Percentiles rank a stretch among this genome's conserved stretches.
phyloP scores from a whole-genome alignment of 2,113 vertebrate species.

The Enhydra lutris region DNA sequence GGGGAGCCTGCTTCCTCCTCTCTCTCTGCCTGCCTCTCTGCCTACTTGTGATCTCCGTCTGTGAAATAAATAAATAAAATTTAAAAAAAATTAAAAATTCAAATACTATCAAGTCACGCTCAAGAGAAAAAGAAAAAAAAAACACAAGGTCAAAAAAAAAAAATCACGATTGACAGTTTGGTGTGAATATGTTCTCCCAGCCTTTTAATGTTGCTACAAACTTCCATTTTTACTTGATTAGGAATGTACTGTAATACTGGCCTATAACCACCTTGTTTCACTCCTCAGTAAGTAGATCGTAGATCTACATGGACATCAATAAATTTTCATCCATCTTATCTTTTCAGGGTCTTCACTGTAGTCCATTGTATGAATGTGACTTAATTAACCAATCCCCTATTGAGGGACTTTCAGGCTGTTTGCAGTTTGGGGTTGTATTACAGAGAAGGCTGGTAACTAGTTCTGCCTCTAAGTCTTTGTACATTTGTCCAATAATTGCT shows the following conservation, averaged over 20 bases:
- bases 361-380: neutral
- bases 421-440: neutral
- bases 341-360: neutral
- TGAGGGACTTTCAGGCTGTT: neutral
- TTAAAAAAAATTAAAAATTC: neutral
- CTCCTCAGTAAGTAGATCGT: neutral
- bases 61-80: too few relatives aligned
- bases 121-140: neutral
- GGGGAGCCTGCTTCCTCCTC: too few relatives aligned
- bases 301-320: neutral
- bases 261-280: neutral
- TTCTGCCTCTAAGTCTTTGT: neutral
- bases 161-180: neutral
- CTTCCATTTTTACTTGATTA: neutral
- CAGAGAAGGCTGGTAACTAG: neutral
- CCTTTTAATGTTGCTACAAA: neutral
- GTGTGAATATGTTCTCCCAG: neutral
- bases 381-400: neutral
- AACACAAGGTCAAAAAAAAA: neutral
- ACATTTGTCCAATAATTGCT: neutral
- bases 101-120: neutral
- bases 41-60: too few relatives aligned
- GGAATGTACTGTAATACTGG: neutral
- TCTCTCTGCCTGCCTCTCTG: too few relatives aligned
- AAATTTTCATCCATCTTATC: neutral